phyloP scores from a whole-genome alignment of 2,888 invertebrate genomes.

The Amiota minor region DNA sequence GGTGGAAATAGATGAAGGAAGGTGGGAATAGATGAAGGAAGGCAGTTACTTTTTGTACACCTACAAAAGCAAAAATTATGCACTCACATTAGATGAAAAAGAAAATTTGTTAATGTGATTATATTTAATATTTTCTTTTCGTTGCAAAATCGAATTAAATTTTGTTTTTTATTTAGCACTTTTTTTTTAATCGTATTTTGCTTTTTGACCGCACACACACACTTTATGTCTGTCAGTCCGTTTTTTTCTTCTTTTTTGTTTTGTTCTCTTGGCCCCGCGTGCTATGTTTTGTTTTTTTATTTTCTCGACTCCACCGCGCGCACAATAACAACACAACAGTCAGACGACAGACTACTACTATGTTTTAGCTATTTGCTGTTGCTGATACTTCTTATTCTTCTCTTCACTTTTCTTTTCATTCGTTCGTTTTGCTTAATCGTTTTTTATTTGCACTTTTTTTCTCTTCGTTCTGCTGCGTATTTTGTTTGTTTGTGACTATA shows the following conservation, averaged over 20 bases:
- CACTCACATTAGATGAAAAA: too few species aligned
- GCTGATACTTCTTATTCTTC: not conserved
- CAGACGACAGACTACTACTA: not conserved
- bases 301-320: not conserved
- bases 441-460: not conserved
- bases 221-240: not conserved
- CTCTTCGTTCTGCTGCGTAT: not conserved
- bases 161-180: too few species aligned
- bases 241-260: conserved; percentile 1
- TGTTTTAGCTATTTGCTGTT: not conserved
- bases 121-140: too few species aligned
- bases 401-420: not conserved
- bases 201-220: too few species aligned
- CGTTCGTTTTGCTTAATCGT: not conserved
- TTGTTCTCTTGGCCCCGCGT: not conserved
- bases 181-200: too few species aligned
- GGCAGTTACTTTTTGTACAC: too few species aligned
- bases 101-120: too few species aligned
- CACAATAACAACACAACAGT: not conserved
- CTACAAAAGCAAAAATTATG: too few species aligned
- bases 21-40: too few species aligned
- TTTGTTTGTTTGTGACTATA: conserved; percentile 1
- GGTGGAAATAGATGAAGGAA: too few species aligned
- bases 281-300: not conserved
- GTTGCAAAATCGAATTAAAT: too few species aligned